Base-by-base conservation (phyloP, 2,888 invertebrate genomes). In the Epinotia brunnichana region DNA sequence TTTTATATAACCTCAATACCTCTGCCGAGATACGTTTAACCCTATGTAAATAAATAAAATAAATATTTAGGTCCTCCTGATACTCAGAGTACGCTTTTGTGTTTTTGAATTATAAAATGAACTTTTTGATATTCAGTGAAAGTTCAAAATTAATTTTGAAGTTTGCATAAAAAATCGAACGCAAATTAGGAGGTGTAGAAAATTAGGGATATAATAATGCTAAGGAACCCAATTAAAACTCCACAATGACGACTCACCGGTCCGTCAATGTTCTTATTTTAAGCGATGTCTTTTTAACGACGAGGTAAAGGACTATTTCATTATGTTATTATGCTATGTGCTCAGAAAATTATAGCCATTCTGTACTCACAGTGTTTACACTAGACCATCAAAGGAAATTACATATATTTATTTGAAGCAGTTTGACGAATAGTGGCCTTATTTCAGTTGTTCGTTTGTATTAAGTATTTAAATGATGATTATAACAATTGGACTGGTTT, bases 291-390 rank as follows among this genome's bases (percentile, higher is more conserved):
- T 21, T 21, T 44, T n/a, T 61, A 21, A 44, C 15, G 15, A 61
- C 15, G 21, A 44, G n/a, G n/a, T 61, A 61, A 24, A 44, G 44
- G 44, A 4, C 7, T n/a, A 44, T 44, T 61, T 61, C 61, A 61
- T 61, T 61, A 61, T 44, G 10, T 44, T 9, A 61, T 61, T 61
- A 44, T 61, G 44, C 44, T 61, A 61, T 61, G 44, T 61, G 21
- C 9, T 44, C n/a, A n/a, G 44, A 41, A 21, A 61, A 61, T 61
- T 61, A n/a, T 21, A 61, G 61, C 17, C 21, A 44, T 44, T 44
- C 17, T n/a, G 11, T 29, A 48, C 11, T 62, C 10, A 29, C 48
- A n/a, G 11, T 48, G 62, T 62, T 62, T 62, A 62, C 17, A 48
- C 15, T n/a, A 41, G 21, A 13, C 41, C 21, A 44, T 44, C 41